These are phyloP conservation scores for Athetis lepigone DNA, from an alignment of 2,888 invertebrate genomes.

Conservation along the genomic window DNA sequence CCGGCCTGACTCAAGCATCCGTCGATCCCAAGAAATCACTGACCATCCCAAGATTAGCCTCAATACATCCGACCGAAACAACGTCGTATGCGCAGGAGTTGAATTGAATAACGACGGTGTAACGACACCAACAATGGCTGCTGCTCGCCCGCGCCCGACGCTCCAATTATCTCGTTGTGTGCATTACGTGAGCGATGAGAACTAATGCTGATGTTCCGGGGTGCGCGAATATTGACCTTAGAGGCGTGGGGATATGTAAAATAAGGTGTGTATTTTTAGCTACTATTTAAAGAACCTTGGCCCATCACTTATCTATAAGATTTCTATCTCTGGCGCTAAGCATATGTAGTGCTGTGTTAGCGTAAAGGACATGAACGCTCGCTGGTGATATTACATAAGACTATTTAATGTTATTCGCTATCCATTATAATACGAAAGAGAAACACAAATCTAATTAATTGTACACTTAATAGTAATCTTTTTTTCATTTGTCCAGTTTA, in stretches of 20 bases:
- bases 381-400: too few species aligned
- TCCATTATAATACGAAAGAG: too few species aligned
- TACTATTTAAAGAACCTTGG: too few species aligned
- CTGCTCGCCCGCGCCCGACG: constrained; percentile 72
- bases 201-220: constrained; percentile 72
- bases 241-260: background rate
- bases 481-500: too few species aligned
- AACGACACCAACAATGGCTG: constrained; percentile 87
- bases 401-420: too few species aligned
- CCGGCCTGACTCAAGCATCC: constrained; percentile 52
- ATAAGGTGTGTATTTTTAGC: background rate
- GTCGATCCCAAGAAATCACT: constrained; percentile 61
- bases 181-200: constrained; percentile 81
- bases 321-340: too few species aligned
- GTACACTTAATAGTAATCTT: too few species aligned
- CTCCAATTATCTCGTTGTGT: constrained; percentile 86
- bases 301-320: too few species aligned
- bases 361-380: too few species aligned
- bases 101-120: constrained; percentile 90
- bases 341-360: too few species aligned
- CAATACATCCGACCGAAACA: constrained; percentile 84
- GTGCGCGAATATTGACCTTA: constrained; percentile 73
- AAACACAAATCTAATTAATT: too few species aligned
- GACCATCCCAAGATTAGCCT: constrained; percentile 76
- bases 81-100: constrained; percentile 77